phyloP scores from a whole-genome alignment of 2,113 vertebrate genomes.

The Poeciliopsis occidentalis region DNA sequence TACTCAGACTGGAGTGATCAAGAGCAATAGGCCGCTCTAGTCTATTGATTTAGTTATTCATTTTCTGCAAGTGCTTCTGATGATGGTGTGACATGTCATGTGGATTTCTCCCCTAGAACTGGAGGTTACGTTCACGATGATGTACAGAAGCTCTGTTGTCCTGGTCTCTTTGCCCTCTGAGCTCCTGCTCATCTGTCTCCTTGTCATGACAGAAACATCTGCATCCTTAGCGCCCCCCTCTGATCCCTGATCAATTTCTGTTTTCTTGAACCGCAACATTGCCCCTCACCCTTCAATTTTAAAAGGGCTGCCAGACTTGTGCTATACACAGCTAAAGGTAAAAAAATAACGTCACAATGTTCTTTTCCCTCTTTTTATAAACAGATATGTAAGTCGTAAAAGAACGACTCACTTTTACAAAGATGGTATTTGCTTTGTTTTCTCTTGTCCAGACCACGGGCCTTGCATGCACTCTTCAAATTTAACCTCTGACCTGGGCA shows the following conservation, averaged over 20 bases:
- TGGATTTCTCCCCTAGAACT: constrained; percentile 61
- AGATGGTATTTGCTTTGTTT: constrained; percentile 33
- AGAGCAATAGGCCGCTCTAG: not conserved
- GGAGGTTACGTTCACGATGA: constrained; percentile 50
- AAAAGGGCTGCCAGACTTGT: constrained; percentile 4
- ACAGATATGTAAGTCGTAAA: constrained; percentile 23
- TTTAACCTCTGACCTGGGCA: constrained; percentile 67
- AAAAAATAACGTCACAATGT: not conserved
- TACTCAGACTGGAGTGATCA: not conserved
- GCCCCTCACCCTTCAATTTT: not conserved
- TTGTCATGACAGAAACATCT: constrained; percentile 81
- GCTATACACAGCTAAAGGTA: not conserved
- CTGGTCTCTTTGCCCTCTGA: constrained; percentile 33
- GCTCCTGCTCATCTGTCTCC: constrained; percentile 38
- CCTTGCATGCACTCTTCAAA: constrained; percentile 45
- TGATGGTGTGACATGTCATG: constrained; percentile 11
- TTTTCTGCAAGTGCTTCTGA: constrained; percentile 15
- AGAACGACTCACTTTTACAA: constrained; percentile 25
- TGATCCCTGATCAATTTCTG: constrained; percentile 17
- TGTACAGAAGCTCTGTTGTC: constrained; percentile 57
- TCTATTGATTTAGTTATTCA: constrained; percentile 28
- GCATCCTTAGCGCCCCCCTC: constrained; percentile 68
- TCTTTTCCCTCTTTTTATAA: not conserved
- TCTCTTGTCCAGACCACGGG: constrained; percentile 32
- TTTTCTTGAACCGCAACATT: constrained; percentile 39